Evolutionary conservation across 2,888 invertebrate genomes (phyloP), one percentile per base, ranked within the genome.

Genomic region (Polyommatus iphigenia): DNA sequence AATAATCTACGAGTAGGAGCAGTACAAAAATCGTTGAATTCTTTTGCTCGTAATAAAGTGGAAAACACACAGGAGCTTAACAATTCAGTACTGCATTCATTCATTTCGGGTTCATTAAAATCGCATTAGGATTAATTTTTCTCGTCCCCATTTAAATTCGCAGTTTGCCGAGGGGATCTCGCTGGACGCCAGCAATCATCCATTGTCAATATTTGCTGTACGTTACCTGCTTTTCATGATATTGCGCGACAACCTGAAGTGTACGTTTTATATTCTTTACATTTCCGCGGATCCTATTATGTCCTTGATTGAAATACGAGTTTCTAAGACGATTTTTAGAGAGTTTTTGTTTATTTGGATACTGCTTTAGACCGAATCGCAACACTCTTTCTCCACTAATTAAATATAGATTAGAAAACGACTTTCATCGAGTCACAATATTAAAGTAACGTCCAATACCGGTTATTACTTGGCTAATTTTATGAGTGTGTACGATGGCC

Each of bases 121-220:
- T 93, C 93, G 93, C 91, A 93, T 94, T 94, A 93, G 93, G 94
- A 93, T 94, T 94, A 94, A 92, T 94, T 93, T 93, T 93, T 93
- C 92, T 91, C 93, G 90, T 92, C 91, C 93, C 91, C 87, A 87
- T 92, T 93, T 93, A 91, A 92, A 93, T 92, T 93, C 90, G 87
- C 89, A 89, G 91, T 91, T 91, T 90, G 90, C 91, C 87, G 87
- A 91, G 91, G 93, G 92, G 91, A 89, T 91, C 85, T 83, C 85
- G 88, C 87, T 86, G 89, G 91, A 88, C 91, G 88, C 85, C 86
- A 89, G 91, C 92, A 93, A 93, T 94, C 93, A 90, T 89, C 91
- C 86, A 89, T 85, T 89, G 93, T 93, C 92, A 94, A 94, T 94
- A 93, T 94, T 94, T 89, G 91, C 87, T 84, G 86, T 83, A 83